Conservation (phyloP, 2,888 invertebrate genomes). For the Macaria liturata region DNA sequence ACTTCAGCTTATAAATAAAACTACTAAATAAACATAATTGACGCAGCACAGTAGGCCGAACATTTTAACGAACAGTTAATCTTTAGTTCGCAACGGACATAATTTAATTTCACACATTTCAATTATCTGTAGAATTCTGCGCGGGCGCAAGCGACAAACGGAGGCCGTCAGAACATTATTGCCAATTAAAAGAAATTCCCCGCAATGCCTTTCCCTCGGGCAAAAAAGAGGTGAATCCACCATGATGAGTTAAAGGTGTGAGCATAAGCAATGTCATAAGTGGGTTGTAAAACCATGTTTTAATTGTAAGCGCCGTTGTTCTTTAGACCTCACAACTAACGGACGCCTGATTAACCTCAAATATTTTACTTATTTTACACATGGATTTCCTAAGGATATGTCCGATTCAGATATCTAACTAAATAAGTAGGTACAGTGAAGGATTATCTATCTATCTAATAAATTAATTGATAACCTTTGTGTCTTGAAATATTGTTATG, state of each 20-base stretch:
- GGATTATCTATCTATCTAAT: too few species aligned
- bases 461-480: too few species aligned
- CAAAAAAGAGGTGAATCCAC: slow-evolving; percentile 64
- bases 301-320: slow-evolving; percentile 62
- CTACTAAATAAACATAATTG: too few species aligned
- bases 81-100: too few species aligned
- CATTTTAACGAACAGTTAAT: slow-evolving; percentile 30
- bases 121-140: slow-evolving; percentile 52
- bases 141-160: slow-evolving; percentile 36
- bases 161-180: slow-evolving; percentile 42
- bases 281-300: slow-evolving; percentile 62
- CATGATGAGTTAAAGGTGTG: slow-evolving; percentile 68
- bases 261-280: slow-evolving; percentile 71
- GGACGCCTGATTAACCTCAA: too few species aligned
- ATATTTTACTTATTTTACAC: too few species aligned
- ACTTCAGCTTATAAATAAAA: too few species aligned
- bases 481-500: too few species aligned
- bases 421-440: too few species aligned
- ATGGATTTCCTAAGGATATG: too few species aligned
- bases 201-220: slow-evolving; percentile 54
- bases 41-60: slow-evolving; percentile 6
- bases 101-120: slow-evolving; percentile 32
- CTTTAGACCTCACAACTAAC: slow-evolving; percentile 4
- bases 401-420: too few species aligned
- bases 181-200: slow-evolving; percentile 74